Base-by-base conservation (phyloP, 2,113 vertebrate species). In the Engraulis encrasicolus region DNA sequence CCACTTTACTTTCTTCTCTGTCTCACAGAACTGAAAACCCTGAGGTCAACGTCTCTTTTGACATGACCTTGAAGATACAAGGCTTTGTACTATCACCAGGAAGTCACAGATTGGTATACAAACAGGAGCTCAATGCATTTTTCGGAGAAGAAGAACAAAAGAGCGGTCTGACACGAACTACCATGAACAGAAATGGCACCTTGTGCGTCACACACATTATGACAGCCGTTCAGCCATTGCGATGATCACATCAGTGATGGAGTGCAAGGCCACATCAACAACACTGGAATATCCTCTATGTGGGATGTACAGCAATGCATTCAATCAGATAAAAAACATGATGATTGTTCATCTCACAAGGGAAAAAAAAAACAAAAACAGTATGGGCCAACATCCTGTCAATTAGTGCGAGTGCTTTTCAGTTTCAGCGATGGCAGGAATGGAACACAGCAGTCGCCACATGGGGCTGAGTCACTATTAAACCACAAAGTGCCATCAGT, bases 401-500 rank as follows among this genome's bases (percentile, higher is more conserved):
- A 52, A 52, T 7, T 52, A 52, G 50, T 52, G 14, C 20, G 50
- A 0, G 6, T 15, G 17, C 50, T 58, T 20, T 17, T 20, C 52
- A 6, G 7, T 20, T n/a, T n/a, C 52, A 58, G 2, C 20, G n/a
- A n/a, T 20, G 52, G 20, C n/a, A n/a, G 52, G 20, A 2, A 58
- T 6, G 2, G 6, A 23, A 61, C n/a, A 19, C 18, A 54, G 50
- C 6, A 20, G n/a, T 18, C 50, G 17, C 14, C 54, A 23, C n/a
- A 61, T 61, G 54, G 54, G 54, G 54, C 54, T 61, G 11, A 23
- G 54, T 11, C 54, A n/a, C n/a, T 61, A n/a, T 23, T 6, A 61
- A 61, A 61, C n/a, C n/a, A 61, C n/a, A n/a, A 23, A 61, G 54
- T 61, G n/a, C 54, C 54, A 61, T 61, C 54, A 61, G 54, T 23